Evolutionary conservation across 1,140 invertebrate genomes (phyloP), one percentile per base, ranked within the genome.

Genomic region (Drosophila malerkotliana): DNA sequence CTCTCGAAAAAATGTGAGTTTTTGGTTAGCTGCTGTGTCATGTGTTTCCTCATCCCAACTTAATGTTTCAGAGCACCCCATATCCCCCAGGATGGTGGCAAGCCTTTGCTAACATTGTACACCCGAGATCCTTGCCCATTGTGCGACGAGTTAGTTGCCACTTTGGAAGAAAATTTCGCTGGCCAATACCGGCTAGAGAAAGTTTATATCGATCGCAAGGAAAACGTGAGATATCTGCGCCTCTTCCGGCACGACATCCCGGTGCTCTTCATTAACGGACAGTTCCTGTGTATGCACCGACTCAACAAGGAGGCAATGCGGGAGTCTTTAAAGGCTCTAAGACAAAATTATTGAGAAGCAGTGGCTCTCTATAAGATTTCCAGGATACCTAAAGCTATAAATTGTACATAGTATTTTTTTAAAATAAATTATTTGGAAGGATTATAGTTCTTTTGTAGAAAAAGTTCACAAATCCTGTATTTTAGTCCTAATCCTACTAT

Each of bases 221-320:
- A 94, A 84, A 97, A 98, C 91, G 82, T 96, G 54, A 92, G 93
- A 58, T 97, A 94, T 93, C 92, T 95, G 55, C 92, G 94, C 58
- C 92, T 97, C n/a, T 98, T 97, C 85, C 93, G 94, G 60, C 94
- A 95, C 91, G 96, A 98, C 90, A 98, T 98, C 84, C 97, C 97
- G 51, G 97, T 98, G 10, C 92, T 98, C 80, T 96, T 97, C 92
- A 93, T 98, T 4, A 95, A 98, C 91, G 95, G 95, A 12, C 93
- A 95, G 79, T 98, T 95, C 92, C 92, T 98, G 24, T 97, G 97
- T 92, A 97, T 97, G 93, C 96, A 98, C 92, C 93, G 92, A 75
- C 93, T 97, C 47, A 94, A 98, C 90, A 85, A 89, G 63, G 77
- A 92, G 9, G 87, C 94, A 3, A 92, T 95, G 55, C 83, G 93